Base-by-base conservation (phyloP, 2,113 vertebrate species). In the Onychostoma macrolepis region DNA sequence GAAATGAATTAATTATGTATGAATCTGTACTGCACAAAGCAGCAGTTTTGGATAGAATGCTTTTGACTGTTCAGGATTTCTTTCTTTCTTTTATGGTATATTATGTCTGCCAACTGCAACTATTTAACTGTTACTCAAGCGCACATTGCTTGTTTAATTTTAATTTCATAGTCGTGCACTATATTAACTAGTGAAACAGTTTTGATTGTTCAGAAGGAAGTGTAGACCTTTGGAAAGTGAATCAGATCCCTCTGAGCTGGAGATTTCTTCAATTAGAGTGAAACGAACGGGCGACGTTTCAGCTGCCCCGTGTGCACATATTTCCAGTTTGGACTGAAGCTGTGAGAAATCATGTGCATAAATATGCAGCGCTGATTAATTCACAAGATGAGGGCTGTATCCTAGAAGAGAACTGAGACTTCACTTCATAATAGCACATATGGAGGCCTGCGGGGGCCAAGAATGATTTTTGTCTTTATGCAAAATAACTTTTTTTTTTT, bases 351-450 rank as follows among this genome's bases (percentile, higher is more conserved):
- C 72, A 45, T 75, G 72, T 45, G 71, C 38, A 43, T 43, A 74
- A 74, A 74, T 71, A 71, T 74, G 36, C 71, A 75, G 72, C 24
- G 11, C 36, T 75, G 72, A 75, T 75, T 75, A 75, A 75, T 75
- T 43, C 72, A 75, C 72, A 45, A 75, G 72, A 75, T 75, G 38
- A 75, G 36, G 67, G 36, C 21, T 12, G 38, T 45, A n/a, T 43
- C 38, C 38, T 75, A 75, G 24, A 75, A 75, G 38, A 75, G 72
- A 75, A 15, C 38, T 4, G 72, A 75, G 72, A 45, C 24, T 36
- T 11, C 33, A 21, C 33, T 36, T 71, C 33, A 71, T 36, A 11
- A 43, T 4, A 24, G 21, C 71, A 43, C 38, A 45, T 75, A 43
- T 11, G 38, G 72, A 15, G 38, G 38, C 11, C 11, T 11, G 12